A percentile compares a stretch with the other conserved stretches of the same genome.
Conservation (phyloP, 2,888 invertebrate genomes). For the Mesorhabditis spiculigera region DNA sequence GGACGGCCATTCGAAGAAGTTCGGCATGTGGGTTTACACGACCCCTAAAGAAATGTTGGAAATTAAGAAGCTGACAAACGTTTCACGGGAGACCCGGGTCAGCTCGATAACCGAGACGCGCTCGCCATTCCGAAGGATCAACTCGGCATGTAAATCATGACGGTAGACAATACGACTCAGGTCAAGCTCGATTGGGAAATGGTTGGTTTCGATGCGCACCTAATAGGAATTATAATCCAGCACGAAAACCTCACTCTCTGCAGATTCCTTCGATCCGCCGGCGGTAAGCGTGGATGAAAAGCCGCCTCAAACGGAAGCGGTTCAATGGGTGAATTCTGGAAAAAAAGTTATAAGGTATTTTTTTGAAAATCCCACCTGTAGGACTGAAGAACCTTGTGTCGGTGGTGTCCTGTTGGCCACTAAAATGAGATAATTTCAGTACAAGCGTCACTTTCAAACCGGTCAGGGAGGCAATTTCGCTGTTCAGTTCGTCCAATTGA, state of each 20-base stretch:
- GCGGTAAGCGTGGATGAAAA: not conserved
- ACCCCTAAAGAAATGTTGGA: not conserved
- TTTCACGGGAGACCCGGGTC: not conserved
- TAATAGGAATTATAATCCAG: conserved; percentile 1
- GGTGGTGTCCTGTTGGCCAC: too few species aligned
- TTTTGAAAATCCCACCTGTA: too few species aligned
- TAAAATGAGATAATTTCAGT: too few species aligned
- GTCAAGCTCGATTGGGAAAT: not conserved
- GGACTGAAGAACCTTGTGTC: too few species aligned
- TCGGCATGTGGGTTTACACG: not conserved
- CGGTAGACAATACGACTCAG: not conserved
- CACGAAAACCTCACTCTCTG: not conserved
- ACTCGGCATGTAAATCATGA: not conserved
- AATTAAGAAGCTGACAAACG: not conserved
- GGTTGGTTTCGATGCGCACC: not conserved
- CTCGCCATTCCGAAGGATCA: not conserved
- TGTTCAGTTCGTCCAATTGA: too few species aligned
- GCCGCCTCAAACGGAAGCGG: not conserved
- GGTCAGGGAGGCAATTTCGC: too few species aligned
- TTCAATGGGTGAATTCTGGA: too few species aligned
- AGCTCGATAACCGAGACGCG: not conserved
- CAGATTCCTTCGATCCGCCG: conserved; percentile 1
- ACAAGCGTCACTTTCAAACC: too few species aligned
- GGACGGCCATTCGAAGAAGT: not conserved
- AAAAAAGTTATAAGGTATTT: too few species aligned